phyloP scores from a whole-genome alignment of 2,888 invertebrate species.

The Eupithecia inturbata region DNA sequence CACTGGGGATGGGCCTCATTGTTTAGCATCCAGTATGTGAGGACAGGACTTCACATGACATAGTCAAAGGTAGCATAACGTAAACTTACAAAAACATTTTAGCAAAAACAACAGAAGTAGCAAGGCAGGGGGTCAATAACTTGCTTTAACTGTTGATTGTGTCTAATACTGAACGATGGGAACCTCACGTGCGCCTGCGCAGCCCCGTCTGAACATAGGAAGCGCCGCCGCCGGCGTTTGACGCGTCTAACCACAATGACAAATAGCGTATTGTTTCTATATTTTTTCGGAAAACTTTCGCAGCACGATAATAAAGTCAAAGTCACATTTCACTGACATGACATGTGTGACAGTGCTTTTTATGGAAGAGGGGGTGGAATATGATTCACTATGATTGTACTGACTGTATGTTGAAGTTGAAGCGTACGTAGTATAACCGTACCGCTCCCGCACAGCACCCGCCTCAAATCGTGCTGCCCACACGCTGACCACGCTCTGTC shows the following conservation, averaged over 20 bases:
- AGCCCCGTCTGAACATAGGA: not conserved
- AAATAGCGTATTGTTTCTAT: conserved; percentile 28
- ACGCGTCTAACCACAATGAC: conserved; percentile 1
- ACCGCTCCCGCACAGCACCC: too few relatives aligned
- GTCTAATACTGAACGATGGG: conserved; percentile 17
- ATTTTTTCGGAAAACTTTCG: conserved; percentile 6
- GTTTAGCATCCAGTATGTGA: too few relatives aligned
- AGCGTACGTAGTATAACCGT: too few relatives aligned
- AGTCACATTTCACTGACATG: not conserved
- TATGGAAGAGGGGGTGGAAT: not conserved
- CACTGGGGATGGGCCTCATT: too few relatives aligned
- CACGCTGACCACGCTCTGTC: too few relatives aligned
- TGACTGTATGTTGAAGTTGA: too few relatives aligned
- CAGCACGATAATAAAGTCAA: not conserved
- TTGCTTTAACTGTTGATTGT: conserved; percentile 29
- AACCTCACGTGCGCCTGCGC: not conserved
- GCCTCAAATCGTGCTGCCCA: too few relatives aligned
- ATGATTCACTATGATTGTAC: too few relatives aligned
- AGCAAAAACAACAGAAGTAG: not conserved
- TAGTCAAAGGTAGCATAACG: not conserved
- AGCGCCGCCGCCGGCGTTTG: not conserved
- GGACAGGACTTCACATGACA: too few relatives aligned
- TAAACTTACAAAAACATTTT: not conserved
- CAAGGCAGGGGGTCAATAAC: conserved; percentile 20
- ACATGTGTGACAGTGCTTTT: too few relatives aligned